Conservation (phyloP, 2,888 invertebrate genomes). For the Tromatobia lineatoria region DNA sequence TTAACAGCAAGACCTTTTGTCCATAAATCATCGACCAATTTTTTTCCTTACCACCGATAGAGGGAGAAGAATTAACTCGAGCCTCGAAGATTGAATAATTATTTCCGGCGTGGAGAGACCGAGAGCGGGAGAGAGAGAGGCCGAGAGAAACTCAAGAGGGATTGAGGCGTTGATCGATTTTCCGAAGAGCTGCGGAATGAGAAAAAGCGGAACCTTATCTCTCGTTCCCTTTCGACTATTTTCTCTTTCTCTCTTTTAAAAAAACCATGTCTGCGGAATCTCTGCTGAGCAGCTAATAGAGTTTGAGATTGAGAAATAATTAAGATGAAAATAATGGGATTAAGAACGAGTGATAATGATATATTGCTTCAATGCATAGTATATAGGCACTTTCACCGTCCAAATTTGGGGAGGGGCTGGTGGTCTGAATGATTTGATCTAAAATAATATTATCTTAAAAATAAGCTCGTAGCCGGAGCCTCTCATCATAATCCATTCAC, state of each 20-base stretch:
- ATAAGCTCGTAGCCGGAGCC: slow-evolving; percentile 60
- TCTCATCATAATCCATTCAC: slow-evolving; percentile 72
- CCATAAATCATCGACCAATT: slow-evolving; percentile 3
- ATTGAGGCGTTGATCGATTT: slow-evolving; percentile 49
- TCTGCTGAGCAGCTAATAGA: slow-evolving; percentile 51
- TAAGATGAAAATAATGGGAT: slow-evolving; percentile 70
- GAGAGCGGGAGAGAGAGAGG: slow-evolving; percentile 41
- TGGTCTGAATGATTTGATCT: no score
- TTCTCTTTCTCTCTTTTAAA: not conserved
- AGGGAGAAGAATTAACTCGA: slow-evolving; percentile 54
- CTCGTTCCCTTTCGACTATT: slow-evolving; percentile 8
- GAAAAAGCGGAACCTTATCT: slow-evolving; percentile 36
- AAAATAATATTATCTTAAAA: slow-evolving; percentile 71
- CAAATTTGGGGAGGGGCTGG: not conserved
- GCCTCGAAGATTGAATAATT: slow-evolving; percentile 61
- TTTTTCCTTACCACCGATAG: slow-evolving; percentile 29
- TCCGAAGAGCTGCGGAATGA: slow-evolving; percentile 46
- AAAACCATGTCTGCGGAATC: not conserved
- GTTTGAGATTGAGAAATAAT: slow-evolving; percentile 57
- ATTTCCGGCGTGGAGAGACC: slow-evolving; percentile 55
- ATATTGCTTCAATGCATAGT: slow-evolving; percentile 61
- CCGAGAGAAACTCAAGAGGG: slow-evolving; percentile 26
- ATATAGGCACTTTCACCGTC: slow-evolving; percentile 24
- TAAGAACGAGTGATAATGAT: slow-evolving; percentile 67
- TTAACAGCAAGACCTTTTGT: not conserved